Conservation (phyloP, 2,113 vertebrate genomes). For the Xenotilapia longispinis region DNA sequence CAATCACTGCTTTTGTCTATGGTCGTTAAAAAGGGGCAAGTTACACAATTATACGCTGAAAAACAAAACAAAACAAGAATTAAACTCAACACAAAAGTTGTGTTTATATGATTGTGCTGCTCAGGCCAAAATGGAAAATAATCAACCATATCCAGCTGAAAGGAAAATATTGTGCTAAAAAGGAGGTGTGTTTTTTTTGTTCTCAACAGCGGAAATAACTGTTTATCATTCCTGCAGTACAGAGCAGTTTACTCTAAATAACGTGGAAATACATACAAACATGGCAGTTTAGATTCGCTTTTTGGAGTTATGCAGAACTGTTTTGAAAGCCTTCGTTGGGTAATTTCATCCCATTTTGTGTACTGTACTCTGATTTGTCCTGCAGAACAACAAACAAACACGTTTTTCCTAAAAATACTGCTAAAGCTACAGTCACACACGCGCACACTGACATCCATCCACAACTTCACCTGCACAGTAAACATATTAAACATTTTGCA, state of each 20-base stretch:
- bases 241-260: background rate
- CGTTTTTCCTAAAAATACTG: background rate
- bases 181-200: background rate
- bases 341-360: background rate
- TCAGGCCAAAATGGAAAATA: background rate
- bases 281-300: background rate
- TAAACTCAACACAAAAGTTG: background rate
- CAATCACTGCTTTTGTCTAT: conserved; percentile 8
- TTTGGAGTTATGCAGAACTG: conserved; percentile 14
- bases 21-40: background rate
- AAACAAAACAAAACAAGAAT: background rate
- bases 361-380: background rate
- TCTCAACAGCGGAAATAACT: background rate
- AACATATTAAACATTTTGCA: background rate
- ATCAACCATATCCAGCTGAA: background rate
- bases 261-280: background rate
- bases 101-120: background rate
- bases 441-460: background rate
- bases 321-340: background rate
- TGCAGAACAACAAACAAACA: background rate
- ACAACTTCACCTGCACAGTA: conserved; percentile 5
- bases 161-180: background rate
- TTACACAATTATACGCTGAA: background rate
- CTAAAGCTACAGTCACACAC: background rate
- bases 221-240: conserved; percentile 10